phyloP scores from a whole-genome alignment of 2,888 invertebrate genomes.

The Julus scanicus region DNA sequence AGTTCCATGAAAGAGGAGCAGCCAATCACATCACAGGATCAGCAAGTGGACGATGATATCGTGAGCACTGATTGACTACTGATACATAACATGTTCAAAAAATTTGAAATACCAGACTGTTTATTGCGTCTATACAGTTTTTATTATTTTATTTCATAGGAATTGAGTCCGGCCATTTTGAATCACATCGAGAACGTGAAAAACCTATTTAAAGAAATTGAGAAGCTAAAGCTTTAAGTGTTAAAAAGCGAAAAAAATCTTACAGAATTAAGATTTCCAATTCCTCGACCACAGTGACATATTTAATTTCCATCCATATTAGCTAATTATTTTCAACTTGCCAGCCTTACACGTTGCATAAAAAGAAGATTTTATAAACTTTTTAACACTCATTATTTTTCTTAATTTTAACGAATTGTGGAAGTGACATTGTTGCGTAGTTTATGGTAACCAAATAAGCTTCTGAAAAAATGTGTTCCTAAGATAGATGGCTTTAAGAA shows the following conservation, averaged over 20 bases:
- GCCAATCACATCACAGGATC: not conserved
- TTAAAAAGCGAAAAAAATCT: not conserved
- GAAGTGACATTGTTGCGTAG: no score
- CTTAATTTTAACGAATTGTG: no score
- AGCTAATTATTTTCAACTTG: no score
- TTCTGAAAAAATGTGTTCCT: no score
- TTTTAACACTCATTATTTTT: no score
- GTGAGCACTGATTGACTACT: not conserved
- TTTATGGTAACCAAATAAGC: no score
- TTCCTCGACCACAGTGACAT: no score
- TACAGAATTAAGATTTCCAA: not conserved
- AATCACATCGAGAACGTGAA: not conserved
- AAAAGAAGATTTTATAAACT: no score
- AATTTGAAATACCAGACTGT: not conserved
- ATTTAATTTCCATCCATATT: no score
- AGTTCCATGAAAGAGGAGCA: not conserved
- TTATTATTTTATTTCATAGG: not conserved
- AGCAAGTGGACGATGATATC: not conserved
- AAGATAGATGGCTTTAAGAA: no score
- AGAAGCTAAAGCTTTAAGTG: not conserved
- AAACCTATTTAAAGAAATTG: conserved; percentile 9
- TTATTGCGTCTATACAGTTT: not conserved
- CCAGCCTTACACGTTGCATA: no score
- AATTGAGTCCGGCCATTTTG: not conserved
- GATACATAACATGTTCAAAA: not conserved